Conservation (phyloP, 2,113 vertebrate species). For the Mustela lutreola region DNA sequence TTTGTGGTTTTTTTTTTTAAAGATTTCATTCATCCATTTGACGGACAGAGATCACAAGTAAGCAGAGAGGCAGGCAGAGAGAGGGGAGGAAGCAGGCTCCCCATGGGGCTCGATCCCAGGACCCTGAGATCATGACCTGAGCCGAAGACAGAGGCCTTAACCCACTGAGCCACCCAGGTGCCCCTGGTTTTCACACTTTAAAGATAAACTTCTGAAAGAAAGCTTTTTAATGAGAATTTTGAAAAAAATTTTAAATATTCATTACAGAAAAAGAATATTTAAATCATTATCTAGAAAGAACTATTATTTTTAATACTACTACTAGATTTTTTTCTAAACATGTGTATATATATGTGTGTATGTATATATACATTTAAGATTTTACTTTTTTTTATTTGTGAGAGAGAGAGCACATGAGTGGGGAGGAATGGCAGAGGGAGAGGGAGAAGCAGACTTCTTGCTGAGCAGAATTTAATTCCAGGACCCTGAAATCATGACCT, state of each 20-base stretch:
- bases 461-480: background rate
- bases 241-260: background rate
- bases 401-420: background rate
- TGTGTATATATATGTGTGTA: background rate
- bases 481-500: background rate
- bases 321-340: background rate
- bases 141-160: no score
- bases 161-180: no score
- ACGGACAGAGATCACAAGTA: no score
- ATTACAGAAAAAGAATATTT: background rate
- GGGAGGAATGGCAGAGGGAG: background rate
- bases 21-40: no score
- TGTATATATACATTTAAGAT: background rate
- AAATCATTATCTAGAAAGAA: slow-evolving; percentile 27
- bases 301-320: slow-evolving; percentile 9
- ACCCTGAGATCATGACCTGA: no score
- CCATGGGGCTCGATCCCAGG: no score
- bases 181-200: slow-evolving; percentile 3
- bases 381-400: background rate
- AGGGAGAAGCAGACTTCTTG: background rate
- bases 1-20: no score
- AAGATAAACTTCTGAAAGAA: background rate
- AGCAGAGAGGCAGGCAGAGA: no score
- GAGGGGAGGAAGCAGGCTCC: no score
- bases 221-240: slow-evolving; percentile 3